Evolutionary conservation across 2,113 vertebrate species (phyloP), one percentile per base, ranked within the genome.

Genomic region (Gasterosteus nipponicus): DNA sequence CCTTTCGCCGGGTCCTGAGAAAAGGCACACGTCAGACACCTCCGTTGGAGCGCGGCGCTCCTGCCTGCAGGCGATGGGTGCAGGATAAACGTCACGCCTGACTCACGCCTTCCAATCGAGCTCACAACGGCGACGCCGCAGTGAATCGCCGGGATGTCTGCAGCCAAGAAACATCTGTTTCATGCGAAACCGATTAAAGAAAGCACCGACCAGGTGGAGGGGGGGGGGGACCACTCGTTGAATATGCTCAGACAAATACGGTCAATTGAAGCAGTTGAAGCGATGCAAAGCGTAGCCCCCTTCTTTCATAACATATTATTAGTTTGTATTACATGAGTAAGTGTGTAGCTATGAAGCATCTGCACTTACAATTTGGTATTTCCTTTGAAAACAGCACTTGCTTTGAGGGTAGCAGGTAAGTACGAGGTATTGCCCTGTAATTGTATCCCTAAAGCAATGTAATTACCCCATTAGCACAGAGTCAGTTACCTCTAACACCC

Each of bases 391-490:
- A 82, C 79, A 77, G 57, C 16, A 38, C 78, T 84, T 81, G 76
- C 79, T 90, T 87, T 90, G 78, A 89, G 80, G 75, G 80, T 22
- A 76, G 74, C 83, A 85, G 81, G 78, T 92, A 92, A 91, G 76
- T 89, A 66, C 65, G 75, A 59, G 84, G 67, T 89, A 75, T 63
- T 67, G 83, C 61, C 71, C 78, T 78, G 80, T 92, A 90, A 92
- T 93, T 89, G 80, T 75, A 87, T 78, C 73, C 75, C 77, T 44
- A 31, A 33, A 87, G 73, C 60, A 90, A 84, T 82, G 76, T 92
- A 89, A 90, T 90, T 85, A 90, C 87, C 75, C 82, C 80, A 89
- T 92, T 89, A 91, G 84, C 18, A 71, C 53, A 78, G 54, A 76
- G 69, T 81, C 62, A 74, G 68, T 86, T 82, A 87, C 81, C 71